A percentile compares a stretch with the other conserved stretches of the same genome.
phyloP scores from a whole-genome alignment of 2,113 vertebrate genomes.

The Crotalus helleri region DNA sequence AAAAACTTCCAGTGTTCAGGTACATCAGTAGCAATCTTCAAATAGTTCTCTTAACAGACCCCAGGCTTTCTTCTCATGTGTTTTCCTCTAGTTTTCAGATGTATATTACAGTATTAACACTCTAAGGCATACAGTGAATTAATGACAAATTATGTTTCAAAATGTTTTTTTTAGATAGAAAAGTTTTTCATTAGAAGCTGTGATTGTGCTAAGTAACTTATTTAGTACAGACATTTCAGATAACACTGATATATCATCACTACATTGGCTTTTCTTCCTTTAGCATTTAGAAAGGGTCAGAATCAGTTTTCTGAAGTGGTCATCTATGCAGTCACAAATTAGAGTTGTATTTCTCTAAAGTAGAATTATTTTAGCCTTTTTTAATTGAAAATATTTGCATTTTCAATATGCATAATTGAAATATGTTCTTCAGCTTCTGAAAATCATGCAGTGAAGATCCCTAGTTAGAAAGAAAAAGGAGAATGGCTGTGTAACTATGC shows the following conservation, averaged over 20 bases:
- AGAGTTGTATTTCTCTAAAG: neutral
- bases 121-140: neutral
- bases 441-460: neutral
- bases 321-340: neutral
- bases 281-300: neutral
- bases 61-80: neutral
- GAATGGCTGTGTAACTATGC: neutral
- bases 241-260: neutral
- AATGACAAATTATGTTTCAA: neutral
- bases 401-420: neutral
- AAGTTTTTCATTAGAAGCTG: neutral
- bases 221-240: neutral
- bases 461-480: neutral
- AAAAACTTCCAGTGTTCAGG: neutral
- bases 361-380: neutral
- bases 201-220: neutral
- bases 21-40: neutral
- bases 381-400: neutral
- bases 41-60: neutral
- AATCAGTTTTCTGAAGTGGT: neutral
- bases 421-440: neutral
- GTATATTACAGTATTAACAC: neutral
- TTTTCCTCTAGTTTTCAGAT: neutral
- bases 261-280: neutral
- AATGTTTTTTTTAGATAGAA: neutral